Evolutionary conservation across 2,113 vertebrate genomes (phyloP).

Genomic region (Datnioides undecimradiatus): DNA sequence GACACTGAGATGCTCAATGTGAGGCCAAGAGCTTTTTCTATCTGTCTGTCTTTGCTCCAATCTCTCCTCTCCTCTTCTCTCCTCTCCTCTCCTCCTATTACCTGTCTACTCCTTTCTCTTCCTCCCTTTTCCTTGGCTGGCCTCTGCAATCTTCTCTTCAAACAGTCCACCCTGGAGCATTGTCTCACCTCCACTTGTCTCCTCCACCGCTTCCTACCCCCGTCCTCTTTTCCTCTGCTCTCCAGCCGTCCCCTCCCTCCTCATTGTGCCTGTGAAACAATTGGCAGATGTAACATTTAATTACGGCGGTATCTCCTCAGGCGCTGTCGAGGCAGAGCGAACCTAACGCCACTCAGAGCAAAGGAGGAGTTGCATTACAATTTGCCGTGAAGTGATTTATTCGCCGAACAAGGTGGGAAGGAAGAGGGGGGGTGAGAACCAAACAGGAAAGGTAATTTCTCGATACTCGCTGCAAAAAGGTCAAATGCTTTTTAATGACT

Average conservation of each 20-base stretch:
- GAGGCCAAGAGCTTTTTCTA: slow-evolving; percentile 74
- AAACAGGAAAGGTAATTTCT: slow-evolving; percentile 83
- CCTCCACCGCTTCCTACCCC: slow-evolving; percentile 54
- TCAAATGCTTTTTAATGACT: slow-evolving; percentile 89
- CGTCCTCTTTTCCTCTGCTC: slow-evolving; percentile 45
- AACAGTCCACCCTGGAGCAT: slow-evolving; percentile 60
- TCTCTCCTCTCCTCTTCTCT: slow-evolving; percentile 14
- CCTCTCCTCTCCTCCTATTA: slow-evolving; percentile 19
- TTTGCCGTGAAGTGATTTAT: slow-evolving; percentile 82
- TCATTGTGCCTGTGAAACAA: slow-evolving; percentile 83
- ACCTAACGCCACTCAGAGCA: slow-evolving; percentile 77
- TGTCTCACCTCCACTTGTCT: slow-evolving; percentile 76
- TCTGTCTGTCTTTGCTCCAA: slow-evolving; percentile 63
- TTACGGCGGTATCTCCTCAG: slow-evolving; percentile 84
- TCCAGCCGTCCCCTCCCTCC: slow-evolving; percentile 61
- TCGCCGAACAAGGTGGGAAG: slow-evolving; percentile 67
- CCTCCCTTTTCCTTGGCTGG: slow-evolving; percentile 32
- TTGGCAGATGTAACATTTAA: slow-evolving; percentile 88
- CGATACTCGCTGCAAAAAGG: slow-evolving; percentile 84
- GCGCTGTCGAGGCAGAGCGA: slow-evolving; percentile 77
- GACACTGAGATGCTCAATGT: slow-evolving; percentile 78
- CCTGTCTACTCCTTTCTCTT: slow-evolving; percentile 37
- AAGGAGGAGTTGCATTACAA: slow-evolving; percentile 84
- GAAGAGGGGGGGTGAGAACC: slow-evolving; percentile 26
- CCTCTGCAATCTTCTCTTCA: slow-evolving; percentile 67